A percentile compares a stretch with the other conserved stretches of the same genome.
These are phyloP conservation scores for Nephotettix cincticeps DNA, from an alignment of 1,140 invertebrate genomes.

Conservation along the genomic window DNA sequence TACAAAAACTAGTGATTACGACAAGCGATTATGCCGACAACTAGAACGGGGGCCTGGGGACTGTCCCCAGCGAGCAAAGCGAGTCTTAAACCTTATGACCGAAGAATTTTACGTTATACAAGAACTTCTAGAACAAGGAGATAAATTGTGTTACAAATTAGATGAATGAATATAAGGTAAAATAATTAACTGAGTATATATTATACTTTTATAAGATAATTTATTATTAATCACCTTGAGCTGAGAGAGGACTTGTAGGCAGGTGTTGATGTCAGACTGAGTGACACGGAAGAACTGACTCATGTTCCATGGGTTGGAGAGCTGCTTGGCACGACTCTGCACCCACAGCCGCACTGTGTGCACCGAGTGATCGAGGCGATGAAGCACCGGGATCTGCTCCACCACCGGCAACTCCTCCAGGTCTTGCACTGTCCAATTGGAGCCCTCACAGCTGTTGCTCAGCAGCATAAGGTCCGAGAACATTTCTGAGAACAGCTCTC, in stretches of 20 bases:
- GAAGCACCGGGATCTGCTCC: constrained; percentile 76
- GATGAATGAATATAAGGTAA: too few relatives aligned
- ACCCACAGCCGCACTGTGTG: constrained; percentile 62
- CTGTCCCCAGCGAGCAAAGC: too few relatives aligned
- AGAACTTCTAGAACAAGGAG: too few relatives aligned
- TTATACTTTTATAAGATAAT: too few relatives aligned
- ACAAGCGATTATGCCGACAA: too few relatives aligned
- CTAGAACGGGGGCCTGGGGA: too few relatives aligned
- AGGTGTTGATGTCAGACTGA: constrained; percentile 62
- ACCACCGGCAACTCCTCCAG: constrained; percentile 67
- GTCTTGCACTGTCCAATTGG: constrained; percentile 47
- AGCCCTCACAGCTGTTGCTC: constrained; percentile 66
- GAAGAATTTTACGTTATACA: too few relatives aligned
- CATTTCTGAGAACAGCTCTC: constrained; percentile 60
- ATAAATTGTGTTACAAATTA: too few relatives aligned
- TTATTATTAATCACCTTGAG: constrained; percentile 48
- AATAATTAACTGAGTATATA: too few relatives aligned
- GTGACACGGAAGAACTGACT: constrained; percentile 61
- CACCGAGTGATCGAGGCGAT: constrained; percentile 63
- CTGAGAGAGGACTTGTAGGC: constrained; percentile 60
- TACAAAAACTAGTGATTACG: too few relatives aligned
- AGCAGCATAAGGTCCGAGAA: constrained; percentile 61
- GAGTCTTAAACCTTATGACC: too few relatives aligned
- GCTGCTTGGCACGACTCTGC: constrained; percentile 61
- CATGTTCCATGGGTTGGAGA: constrained; percentile 72